Evolutionary conservation across 1,140 invertebrate species (phyloP), one percentile per base, ranked within the genome.

Genomic region (Galendromus occidentalis): DNA sequence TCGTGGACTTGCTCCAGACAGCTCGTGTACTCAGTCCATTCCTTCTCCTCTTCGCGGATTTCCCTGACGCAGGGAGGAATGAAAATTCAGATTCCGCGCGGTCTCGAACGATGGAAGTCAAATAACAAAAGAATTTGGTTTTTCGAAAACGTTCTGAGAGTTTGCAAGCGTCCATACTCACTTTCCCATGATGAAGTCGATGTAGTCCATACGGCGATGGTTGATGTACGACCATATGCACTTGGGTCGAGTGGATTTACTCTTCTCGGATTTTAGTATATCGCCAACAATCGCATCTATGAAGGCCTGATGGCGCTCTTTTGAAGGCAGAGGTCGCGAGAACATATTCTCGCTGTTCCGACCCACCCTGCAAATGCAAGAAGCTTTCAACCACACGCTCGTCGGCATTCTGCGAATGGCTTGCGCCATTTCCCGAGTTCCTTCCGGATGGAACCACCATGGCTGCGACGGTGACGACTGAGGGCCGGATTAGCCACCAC

Each of bases 181-280:
- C 51, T 59, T 59, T 17, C 51, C 51, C 51, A 59, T 59, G 22
- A 59, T 59, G 22, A 59, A 59, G 33, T 59, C 51, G 20, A 59
- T 59, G 33, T 59, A 59, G 51, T 59, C 51, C 51, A 59, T 59
- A 29, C 51, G 51, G 22, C 51, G 51, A 59, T 33, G n/a, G 22
- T 59, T 59, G 51, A 59, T 59, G 33, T 59, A 59, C 14, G 51
- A 59, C 51, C 51, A 59, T 20, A 59, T 59, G 51, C 51, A 25
- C 22, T 59, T 59, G 17, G 51, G 51, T 25, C 51, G 51, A 22
- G 51, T 59, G 51, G 14, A 29, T 59, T 59, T 59, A 9, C 51
- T 59, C 51, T 59, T 59, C 51, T 59, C 51, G 51, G 51, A 25
- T 25, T 25, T 33, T 2, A 59, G 22, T 4, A 59, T 33, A 59